Base-by-base conservation (phyloP, 2,797 vertebrate species). In the Falco biarmicus region DNA sequence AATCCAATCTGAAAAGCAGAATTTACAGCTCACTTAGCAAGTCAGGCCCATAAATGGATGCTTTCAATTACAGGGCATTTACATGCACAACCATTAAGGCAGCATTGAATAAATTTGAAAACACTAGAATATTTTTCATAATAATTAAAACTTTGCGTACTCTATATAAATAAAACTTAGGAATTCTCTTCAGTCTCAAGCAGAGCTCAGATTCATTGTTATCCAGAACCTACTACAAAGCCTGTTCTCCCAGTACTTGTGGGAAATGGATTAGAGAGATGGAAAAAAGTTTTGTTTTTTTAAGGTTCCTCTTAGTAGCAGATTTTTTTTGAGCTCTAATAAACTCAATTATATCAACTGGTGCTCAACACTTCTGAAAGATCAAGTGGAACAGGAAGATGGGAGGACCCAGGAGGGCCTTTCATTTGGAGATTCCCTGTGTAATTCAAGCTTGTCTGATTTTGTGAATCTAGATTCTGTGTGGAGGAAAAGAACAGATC, bases 1-100 rank as follows among this genome's bases (percentile, higher is more conserved):
- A 97, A 96, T 95, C 90, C 93, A 96, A 96, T 96, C 95, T 95
- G 95, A 94, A 97, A 97, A 97, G 95, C 95, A 97, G 84, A 97
- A 97, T 97, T 97, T 92, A 96, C 92, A 97, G 91, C 89, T 96
- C 97, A 97, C 90, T 97, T 90, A 90, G 77, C 95, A 97, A 94
- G 70, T 80, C 95, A 92, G 92, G 61, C 81, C 81, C 84, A 92
- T 90, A 96, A 95, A 96, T 92, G 64, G 92, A 92, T 60, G 87
- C 89, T 96, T 96, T 95, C 90, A 97, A 93, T 95, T 95, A 96
- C 81, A 91, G 68, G 79, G 83, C 79, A 95, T 94, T 87, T 95
- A 95, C 45, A 88, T 90, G 84, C 51, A 87, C 84, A 90, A 47
- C 59, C 81, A 95, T 94, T 92, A 95, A 96, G 37, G 76, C 79